Conservation (phyloP, 2,113 vertebrate species). For the Elephantulus edwardii region DNA sequence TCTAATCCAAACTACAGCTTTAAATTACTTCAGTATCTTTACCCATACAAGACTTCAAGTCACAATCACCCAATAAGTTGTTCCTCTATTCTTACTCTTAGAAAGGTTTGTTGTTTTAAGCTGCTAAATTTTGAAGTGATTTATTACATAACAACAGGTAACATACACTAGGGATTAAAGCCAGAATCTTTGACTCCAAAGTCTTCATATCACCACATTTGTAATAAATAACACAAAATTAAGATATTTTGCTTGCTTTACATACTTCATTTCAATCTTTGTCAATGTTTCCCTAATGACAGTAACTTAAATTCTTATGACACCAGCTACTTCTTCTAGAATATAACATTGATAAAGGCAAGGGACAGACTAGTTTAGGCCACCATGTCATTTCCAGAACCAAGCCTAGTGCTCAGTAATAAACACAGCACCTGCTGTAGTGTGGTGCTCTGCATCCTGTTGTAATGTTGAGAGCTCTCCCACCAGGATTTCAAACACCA, state of each 20-base stretch:
- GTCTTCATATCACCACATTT: neutral
- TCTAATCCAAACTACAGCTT: neutral
- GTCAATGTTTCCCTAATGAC: neutral
- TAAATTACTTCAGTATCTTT: neutral
- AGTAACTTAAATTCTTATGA: neutral
- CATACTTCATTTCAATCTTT: neutral
- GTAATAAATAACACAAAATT: neutral
- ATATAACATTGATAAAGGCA: neutral
- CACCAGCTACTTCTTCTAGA: neutral
- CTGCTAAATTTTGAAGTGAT: neutral
- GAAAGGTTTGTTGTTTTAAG: neutral
- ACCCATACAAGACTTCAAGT: neutral
- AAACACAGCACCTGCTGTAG: no score
- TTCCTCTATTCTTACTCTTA: neutral
- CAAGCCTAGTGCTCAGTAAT: neutral
- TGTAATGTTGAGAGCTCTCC: no score
- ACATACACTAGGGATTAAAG: neutral
- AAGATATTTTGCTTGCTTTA: neutral
- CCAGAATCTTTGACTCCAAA: neutral
- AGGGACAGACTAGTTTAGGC: neutral
- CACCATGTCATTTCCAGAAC: neutral
- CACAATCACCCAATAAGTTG: neutral
- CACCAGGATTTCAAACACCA: no score
- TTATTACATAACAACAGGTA: neutral
- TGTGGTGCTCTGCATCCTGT: no score